These are phyloP conservation scores for Metopolophium dirhodum DNA, from an alignment of 1,140 invertebrate species.

Conservation along the genomic window DNA sequence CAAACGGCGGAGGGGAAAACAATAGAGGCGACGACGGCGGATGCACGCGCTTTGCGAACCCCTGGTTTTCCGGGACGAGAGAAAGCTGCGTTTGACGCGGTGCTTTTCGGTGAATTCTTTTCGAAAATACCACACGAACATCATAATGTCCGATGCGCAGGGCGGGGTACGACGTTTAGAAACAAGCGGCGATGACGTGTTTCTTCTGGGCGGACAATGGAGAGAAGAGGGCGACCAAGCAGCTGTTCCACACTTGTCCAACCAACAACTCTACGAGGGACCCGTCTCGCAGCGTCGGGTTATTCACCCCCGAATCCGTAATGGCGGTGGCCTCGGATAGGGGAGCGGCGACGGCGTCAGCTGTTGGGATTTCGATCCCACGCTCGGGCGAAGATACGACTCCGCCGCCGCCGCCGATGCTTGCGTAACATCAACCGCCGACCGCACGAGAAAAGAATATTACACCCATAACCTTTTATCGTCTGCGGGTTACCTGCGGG, in stretches of 20 bases:
- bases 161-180: not conserved
- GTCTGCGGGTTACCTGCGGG: constrained; percentile 20
- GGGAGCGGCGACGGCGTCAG: constrained; percentile 32
- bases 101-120: not conserved
- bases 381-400: not conserved
- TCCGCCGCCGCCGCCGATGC: not conserved
- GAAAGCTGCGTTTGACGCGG: not conserved
- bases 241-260: constrained; percentile 55
- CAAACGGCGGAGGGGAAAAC: not conserved
- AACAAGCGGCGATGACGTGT: not conserved
- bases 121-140: not conserved
- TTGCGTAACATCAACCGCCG: not conserved
- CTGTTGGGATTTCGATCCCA: constrained; percentile 50
- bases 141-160: not conserved
- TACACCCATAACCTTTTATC: constrained; percentile 12
- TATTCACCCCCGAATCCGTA: constrained; percentile 49
- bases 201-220: not conserved
- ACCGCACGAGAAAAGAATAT: not conserved
- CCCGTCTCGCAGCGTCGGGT: constrained; percentile 33
- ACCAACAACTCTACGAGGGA: not conserved
- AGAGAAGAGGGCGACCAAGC: constrained; percentile 7
- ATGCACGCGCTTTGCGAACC: not conserved
- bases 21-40: not conserved
- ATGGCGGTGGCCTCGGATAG: constrained; percentile 39
- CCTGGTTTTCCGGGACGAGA: not conserved